Evolutionary conservation across 2,113 vertebrate genomes (phyloP), one percentile per base, ranked within the genome.

Genomic region (Rynchops niger): DNA sequence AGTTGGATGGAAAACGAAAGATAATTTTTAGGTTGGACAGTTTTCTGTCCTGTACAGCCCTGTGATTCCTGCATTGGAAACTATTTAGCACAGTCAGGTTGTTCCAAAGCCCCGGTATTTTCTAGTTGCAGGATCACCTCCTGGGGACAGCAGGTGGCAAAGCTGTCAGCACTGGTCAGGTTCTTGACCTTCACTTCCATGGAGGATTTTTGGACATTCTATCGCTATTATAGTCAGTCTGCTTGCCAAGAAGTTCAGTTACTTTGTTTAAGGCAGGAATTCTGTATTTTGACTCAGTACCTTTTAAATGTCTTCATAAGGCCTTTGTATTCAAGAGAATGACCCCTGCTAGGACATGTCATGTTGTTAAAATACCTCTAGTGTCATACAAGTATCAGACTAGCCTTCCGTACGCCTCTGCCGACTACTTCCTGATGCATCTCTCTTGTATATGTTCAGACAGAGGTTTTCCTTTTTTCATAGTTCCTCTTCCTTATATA

Each of bases 1-100:
- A 63, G 26, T 18, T 0, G 0, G 19, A 40, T 74, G 22, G 34
- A 88, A 85, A 74, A 63, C n/a, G 8, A 55, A 47, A 3, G 2
- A n/a, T 67, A 45, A 9, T 12, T 50, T 90, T 58, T 45, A 47
- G 32, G 29, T 67, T 50, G 79, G 66, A 55, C 21, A 50, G 15
- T n/a, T 62, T 85, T 66, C 8, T 11, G 3, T 82, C 59, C 34
- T 0, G 0, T 23, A 36, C 9, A 56, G 43, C 18, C 20, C 18
- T 0, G 1, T 58, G 1, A 69, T 73, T 81, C 22, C 59, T 73
- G 77, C 2, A 0, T 27, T 11, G 49, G 38, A 45, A 72, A 18
- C 14, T 40, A 16, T 45, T 91, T 15, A 66, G 13, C 27, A 13
- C 9, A 17, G 30, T 38, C 42, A 47, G 11, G 15, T 74, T 82